Conservation (phyloP, 2,888 invertebrate genomes). For the Rhagonycha lutea region DNA sequence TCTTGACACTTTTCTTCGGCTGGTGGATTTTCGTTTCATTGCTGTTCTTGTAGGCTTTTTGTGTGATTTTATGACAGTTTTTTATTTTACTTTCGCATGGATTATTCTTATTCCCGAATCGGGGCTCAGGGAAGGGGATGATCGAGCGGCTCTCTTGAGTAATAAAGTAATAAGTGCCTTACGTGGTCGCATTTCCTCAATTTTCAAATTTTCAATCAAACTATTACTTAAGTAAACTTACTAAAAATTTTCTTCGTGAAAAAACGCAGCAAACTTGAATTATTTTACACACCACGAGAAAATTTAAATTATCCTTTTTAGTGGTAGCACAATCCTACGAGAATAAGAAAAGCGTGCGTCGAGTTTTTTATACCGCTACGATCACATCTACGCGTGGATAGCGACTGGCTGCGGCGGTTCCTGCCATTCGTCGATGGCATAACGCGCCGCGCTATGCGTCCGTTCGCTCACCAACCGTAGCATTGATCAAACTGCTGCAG, state of each 20-base stretch:
- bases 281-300: neutral
- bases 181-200: neutral
- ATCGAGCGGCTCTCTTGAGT: neutral
- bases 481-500: constrained; percentile 46
- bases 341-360: constrained; percentile 27
- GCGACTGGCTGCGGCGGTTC: constrained; percentile 56
- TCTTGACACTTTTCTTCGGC: constrained; percentile 13
- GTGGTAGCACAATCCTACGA: constrained; percentile 19
- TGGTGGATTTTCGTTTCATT: constrained; percentile 15
- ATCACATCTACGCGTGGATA: constrained; percentile 50
- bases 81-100: constrained; percentile 7
- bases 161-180: constrained; percentile 8
- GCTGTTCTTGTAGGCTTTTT: constrained; percentile 5
- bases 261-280: neutral
- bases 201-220: neutral
- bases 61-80: constrained; percentile 5
- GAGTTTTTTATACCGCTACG: constrained; percentile 30
- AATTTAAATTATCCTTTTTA: neutral
- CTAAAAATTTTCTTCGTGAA: neutral
- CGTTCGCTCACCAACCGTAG: constrained; percentile 36
- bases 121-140: neutral
- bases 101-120: constrained; percentile 8
- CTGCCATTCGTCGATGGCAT: constrained; percentile 47
- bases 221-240: neutral
- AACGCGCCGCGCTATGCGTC: constrained; percentile 40